A percentile compares a stretch with the other conserved stretches of the same genome.
Evolutionary conservation across 1,140 invertebrate species (phyloP).

Genomic region (Calephelis virginiensis): DNA sequence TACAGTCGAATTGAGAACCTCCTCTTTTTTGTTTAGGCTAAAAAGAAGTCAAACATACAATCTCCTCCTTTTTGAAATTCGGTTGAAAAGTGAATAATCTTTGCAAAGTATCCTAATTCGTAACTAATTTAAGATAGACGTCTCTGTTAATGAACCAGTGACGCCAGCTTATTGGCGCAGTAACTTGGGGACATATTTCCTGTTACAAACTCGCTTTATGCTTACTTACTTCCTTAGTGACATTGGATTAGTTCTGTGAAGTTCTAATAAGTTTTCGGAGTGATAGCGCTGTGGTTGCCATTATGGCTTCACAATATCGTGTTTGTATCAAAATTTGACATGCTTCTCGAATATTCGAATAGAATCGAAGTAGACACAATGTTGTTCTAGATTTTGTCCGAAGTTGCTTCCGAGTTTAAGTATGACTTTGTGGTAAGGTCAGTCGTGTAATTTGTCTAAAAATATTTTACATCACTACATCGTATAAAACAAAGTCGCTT

Average conservation of each 20-base stretch:
- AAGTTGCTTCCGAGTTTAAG: too few species aligned
- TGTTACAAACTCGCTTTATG: constrained; percentile 55
- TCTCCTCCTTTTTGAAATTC: too few species aligned
- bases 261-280: constrained; percentile 47
- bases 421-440: too few species aligned
- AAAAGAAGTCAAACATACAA: too few species aligned
- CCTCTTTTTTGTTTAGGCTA: too few species aligned
- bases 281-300: constrained; percentile 23
- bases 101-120: neutral
- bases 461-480: neutral
- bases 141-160: constrained; percentile 6
- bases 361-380: neutral
- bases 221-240: constrained; percentile 62
- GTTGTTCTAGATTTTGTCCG: too few species aligned
- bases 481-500: too few species aligned
- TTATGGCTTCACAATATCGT: constrained; percentile 17
- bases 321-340: neutral
- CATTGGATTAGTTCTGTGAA: constrained; percentile 57
- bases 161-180: constrained; percentile 10
- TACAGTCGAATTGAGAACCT: too few species aligned
- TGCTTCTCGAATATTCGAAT: neutral
- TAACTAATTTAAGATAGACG: constrained; percentile 1
- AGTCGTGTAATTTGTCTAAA: too few species aligned
- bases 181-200: constrained; percentile 32
- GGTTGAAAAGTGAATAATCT: neutral